Base-by-base conservation (phyloP, 2,797 vertebrate species). In the Molossus molossus region DNA sequence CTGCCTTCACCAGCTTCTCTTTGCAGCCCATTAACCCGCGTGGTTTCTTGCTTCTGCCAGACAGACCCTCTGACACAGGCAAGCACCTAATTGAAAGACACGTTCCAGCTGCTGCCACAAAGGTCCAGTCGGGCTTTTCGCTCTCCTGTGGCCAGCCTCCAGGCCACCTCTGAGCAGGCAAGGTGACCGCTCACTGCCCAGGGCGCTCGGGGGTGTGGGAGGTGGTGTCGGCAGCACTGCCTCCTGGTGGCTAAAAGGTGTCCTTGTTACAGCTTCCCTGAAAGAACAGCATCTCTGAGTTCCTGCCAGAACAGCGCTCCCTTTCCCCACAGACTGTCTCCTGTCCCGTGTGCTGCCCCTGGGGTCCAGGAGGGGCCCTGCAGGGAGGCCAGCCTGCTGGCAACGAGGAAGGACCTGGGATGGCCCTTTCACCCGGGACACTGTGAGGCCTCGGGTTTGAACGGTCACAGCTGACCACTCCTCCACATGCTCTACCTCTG, bases 251-350 rank as follows among this genome's bases (percentile, higher is more conserved):
- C 94, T 97, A 98, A 21, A 96, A 73, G 58, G 67, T 82, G 9
- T 96, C 98, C 93, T 98, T 97, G 96, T 97, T 98, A 94, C 98
- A 99, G 96, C 96, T 98, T 53, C 98, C 98, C 98, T 99, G 89
- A 94, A 98, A 95, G 90, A 96, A 79, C 5, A 94, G 29, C 0
- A 0, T n/a, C 20, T 82, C 55, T 60, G 64, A 92, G 18, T 57
- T 82, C 62, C 40, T 37, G 12, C 40, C 13, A 11, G n/a, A 25
- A 70, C 15, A 57, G n/a, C 9, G 15, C 6, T 20, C 20, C 0
- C 0, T 3, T 18, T 67, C 15, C 58, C 29, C 1, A 0, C 5
- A 53, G 17, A 1, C 17, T 2, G 12, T 21, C n/a, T 20, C 29
- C 10, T 7, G 11, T 29, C 33, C 67, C 0, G 0, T 8, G 8